Evolutionary conservation across 1,140 invertebrate species (phyloP).

Genomic region (Tenebrio molitor): DNA sequence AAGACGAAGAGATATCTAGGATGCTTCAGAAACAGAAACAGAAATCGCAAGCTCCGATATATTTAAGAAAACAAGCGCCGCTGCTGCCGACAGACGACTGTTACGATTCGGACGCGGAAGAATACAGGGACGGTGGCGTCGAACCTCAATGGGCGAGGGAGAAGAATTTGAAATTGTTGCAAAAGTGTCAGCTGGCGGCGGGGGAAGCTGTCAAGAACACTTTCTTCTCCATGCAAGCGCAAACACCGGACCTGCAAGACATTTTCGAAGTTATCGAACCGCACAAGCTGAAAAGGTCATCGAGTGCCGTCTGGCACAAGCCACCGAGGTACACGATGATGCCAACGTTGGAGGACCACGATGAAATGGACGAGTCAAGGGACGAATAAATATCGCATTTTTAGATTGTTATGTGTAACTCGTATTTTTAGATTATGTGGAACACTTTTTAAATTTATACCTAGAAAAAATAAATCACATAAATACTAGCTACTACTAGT

Average conservation of each 20-base stretch:
- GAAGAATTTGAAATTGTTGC: slow-evolving; percentile 54
- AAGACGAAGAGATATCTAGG: slow-evolving; percentile 65
- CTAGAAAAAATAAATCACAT: too few relatives aligned
- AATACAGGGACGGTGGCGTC: slow-evolving; percentile 57
- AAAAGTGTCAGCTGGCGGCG: neutral
- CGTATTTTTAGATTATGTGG: too few relatives aligned
- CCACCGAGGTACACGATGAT: slow-evolving; percentile 70
- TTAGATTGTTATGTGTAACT: too few relatives aligned
- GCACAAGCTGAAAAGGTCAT: slow-evolving; percentile 75
- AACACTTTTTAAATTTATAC: too few relatives aligned
- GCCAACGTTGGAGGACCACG: slow-evolving; percentile 44
- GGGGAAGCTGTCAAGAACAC: slow-evolving; percentile 67
- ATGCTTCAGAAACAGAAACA: slow-evolving; percentile 59
- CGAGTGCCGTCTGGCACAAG: slow-evolving; percentile 79
- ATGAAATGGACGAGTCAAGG: neutral
- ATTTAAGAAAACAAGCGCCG: slow-evolving; percentile 67
- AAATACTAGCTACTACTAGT: too few relatives aligned
- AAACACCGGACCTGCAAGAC: slow-evolving; percentile 75
- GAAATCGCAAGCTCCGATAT: slow-evolving; percentile 60
- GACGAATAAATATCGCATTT: too few relatives aligned
- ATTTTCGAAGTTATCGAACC: slow-evolving; percentile 78
- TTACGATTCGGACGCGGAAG: slow-evolving; percentile 71
- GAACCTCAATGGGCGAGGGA: slow-evolving; percentile 69
- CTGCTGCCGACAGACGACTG: slow-evolving; percentile 69
- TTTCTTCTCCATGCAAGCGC: slow-evolving; percentile 74